phyloP scores from a whole-genome alignment of 1,140 invertebrate genomes.

The Meloidogyne exigua region DNA sequence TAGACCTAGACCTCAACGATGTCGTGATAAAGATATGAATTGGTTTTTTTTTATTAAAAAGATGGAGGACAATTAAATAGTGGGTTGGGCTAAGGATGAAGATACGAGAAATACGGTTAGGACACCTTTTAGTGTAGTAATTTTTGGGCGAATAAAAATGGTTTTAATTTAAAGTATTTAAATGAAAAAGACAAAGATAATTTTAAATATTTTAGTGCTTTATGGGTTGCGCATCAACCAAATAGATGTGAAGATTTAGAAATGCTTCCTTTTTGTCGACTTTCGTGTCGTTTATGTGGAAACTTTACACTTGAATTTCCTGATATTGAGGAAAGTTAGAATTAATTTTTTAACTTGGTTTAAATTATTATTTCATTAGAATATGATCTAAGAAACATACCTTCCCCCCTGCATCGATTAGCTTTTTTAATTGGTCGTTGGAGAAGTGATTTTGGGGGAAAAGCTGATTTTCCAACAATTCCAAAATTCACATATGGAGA shows the following conservation, averaged over 20 bases:
- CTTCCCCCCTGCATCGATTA: constrained; percentile 44
- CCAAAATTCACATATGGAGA: constrained; percentile 59
- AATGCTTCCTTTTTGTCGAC: constrained; percentile 47
- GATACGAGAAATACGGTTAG: no score
- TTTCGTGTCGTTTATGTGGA: constrained; percentile 51
- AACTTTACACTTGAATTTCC: constrained; percentile 19
- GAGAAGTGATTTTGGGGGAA: constrained; percentile 61
- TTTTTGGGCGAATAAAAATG: no score
- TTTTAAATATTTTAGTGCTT: constrained; percentile 13
- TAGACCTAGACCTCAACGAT: constrained; percentile 30
- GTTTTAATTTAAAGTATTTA: no score
- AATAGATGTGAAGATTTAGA: constrained; percentile 48
- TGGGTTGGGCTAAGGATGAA: no score
- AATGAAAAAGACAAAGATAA: not conserved
- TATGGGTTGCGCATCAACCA: constrained; percentile 54
- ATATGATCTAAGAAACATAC: constrained; percentile 53
- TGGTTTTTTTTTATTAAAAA: constrained; percentile 13
- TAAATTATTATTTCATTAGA: constrained; percentile 34
- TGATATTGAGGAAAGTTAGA: constrained; percentile 46
- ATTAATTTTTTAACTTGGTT: constrained; percentile 4
- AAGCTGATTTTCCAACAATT: constrained; percentile 62
- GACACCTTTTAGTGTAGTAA: no score
- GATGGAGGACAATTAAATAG: no score
- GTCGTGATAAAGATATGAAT: constrained; percentile 54
- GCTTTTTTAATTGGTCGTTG: constrained; percentile 59